Conservation (phyloP, 37 sponge, comb jelly and placozoan species). For the Crambe crambe region DNA sequence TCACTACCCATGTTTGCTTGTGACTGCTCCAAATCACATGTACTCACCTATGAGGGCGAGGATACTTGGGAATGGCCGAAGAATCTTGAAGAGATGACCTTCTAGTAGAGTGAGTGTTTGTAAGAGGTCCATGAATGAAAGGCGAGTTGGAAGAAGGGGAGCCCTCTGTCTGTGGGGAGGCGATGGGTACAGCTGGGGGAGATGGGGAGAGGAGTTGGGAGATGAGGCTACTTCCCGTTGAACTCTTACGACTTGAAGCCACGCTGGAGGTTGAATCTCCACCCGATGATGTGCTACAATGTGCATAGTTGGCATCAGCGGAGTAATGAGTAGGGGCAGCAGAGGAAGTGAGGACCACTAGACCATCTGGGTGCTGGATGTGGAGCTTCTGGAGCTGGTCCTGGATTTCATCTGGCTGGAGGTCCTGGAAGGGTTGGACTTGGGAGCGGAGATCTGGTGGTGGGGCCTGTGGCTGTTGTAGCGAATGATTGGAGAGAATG, state of each 20-base stretch:
- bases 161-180: constrained; percentile 18
- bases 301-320: background rate
- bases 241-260: constrained; percentile 25
- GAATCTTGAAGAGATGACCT: constrained; percentile 22
- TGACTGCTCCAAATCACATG: too few relatives aligned
- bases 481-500: background rate
- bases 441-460: constrained; percentile 46
- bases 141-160: background rate
- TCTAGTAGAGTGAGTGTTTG: background rate
- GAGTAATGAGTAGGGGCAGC: background rate
- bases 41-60: constrained; percentile 13
- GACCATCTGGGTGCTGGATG: constrained; percentile 35
- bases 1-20: background rate
- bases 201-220: constrained; percentile 35
- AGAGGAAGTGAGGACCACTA: background rate
- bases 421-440: constrained; percentile 63
- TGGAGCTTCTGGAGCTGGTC: constrained; percentile 68
- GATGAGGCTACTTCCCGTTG: constrained; percentile 21
- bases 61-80: background rate
- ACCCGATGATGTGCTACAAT: background rate
- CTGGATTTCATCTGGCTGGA: constrained; percentile 54
- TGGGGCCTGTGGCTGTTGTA: background rate
- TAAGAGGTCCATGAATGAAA: constrained; percentile 3
- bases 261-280: background rate
- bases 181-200: constrained; percentile 20